Percentiles rank a stretch among this genome's conserved stretches.
Evolutionary conservation across 1,140 invertebrate species (phyloP).

Genomic region (Lordiphosa collinella): DNA sequence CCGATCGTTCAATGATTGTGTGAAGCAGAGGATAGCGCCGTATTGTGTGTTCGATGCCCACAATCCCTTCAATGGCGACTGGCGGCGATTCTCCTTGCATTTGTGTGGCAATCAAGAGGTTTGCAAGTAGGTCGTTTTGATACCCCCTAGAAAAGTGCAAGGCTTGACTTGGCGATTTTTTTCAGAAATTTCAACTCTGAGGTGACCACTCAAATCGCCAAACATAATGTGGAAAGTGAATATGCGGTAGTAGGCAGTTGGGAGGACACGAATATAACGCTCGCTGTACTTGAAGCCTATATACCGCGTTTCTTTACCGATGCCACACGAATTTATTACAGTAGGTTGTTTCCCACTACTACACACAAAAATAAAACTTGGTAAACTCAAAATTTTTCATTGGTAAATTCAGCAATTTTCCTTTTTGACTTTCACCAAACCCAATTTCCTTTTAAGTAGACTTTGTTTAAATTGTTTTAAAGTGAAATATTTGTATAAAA

Average conservation of each 20-base stretch:
- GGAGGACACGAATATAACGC: constrained; percentile 91
- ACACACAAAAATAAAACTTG: too few relatives aligned
- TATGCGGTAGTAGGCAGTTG: constrained; percentile 93
- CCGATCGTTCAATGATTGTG: constrained; percentile 93
- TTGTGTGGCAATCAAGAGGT: constrained; percentile 88
- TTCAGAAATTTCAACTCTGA: constrained; percentile 89
- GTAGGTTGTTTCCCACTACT: too few relatives aligned
- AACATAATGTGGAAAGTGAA: constrained; percentile 89
- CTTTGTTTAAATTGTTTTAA: too few relatives aligned
- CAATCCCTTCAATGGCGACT: constrained; percentile 86
- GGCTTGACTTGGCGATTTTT: constrained; percentile 12
- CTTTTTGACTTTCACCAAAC: too few relatives aligned
- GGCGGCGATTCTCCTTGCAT: constrained; percentile 89
- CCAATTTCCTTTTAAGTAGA: too few relatives aligned
- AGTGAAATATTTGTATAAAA: too few relatives aligned
- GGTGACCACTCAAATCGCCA: constrained; percentile 89
- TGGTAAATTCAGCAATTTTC: too few relatives aligned
- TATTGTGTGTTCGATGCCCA: constrained; percentile 87
- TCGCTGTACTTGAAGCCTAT: constrained; percentile 90
- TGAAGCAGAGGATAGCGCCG: constrained; percentile 85
- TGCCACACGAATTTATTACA: constrained; percentile 81
- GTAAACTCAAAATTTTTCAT: too few relatives aligned
- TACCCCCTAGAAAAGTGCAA: background rate
- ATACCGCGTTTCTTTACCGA: constrained; percentile 90
- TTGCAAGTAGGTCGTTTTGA: constrained; percentile 57